Conservation (phyloP, 2,113 vertebrate species). For the Mormyrus lacerda region DNA sequence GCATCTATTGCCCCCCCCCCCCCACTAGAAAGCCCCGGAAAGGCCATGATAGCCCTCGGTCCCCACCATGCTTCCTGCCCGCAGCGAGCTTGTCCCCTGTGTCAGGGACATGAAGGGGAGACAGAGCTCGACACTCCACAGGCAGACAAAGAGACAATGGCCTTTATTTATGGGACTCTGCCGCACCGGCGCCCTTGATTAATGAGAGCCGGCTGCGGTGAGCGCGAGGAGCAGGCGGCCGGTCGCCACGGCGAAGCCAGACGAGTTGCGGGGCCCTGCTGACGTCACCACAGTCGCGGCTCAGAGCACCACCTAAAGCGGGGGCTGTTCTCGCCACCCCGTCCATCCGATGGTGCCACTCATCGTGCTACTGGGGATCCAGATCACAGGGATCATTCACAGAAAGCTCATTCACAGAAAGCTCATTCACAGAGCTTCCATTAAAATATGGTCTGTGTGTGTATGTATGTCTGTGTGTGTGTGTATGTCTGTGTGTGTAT, state of each 20-base stretch:
- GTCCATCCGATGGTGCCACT: neutral
- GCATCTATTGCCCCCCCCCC: neutral
- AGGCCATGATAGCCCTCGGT: neutral
- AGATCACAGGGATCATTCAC: neutral
- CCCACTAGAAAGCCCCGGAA: neutral
- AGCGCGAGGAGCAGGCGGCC: neutral
- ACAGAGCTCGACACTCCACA: neutral
- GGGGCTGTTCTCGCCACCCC: neutral
- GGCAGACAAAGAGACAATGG: slow-evolving; percentile 5
- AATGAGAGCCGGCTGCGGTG: neutral
- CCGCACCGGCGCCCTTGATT: neutral
- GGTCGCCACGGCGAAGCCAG: neutral
- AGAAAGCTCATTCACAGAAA: too few relatives aligned
- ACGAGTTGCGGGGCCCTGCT: neutral
- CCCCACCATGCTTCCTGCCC: neutral
- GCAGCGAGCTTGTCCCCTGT: neutral
- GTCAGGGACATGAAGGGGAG: slow-evolving; percentile 9
- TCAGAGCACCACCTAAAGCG: neutral
- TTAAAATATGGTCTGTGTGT: neutral
- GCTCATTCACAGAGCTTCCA: neutral
- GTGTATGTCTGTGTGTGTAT: neutral
- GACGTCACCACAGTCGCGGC: neutral
- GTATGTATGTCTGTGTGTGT: too few relatives aligned
- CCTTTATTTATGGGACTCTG: slow-evolving; percentile 4
- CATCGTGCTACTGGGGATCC: neutral